A percentile compares a stretch with the other conserved stretches of the same genome.
Evolutionary conservation across 2,113 vertebrate genomes (phyloP).

Genomic region (Marmota monax): DNA sequence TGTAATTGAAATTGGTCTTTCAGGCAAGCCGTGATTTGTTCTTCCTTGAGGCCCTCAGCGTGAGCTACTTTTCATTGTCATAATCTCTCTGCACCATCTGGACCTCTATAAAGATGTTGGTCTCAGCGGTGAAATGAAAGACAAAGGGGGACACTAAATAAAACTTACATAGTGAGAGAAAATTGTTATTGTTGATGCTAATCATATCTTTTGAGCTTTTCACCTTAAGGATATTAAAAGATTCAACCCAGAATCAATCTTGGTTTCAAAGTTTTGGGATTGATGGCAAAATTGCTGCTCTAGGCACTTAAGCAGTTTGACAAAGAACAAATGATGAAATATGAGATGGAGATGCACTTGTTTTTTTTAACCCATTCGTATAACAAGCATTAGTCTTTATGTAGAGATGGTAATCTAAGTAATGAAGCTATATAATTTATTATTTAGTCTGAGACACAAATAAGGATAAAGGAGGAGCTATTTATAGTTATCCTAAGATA

Average conservation of each 20-base stretch:
- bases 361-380: not conserved
- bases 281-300: not conserved
- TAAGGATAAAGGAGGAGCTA: not conserved
- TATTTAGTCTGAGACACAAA: not conserved
- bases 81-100: constrained; percentile 79
- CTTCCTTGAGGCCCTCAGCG: constrained; percentile 65
- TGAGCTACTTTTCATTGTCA: constrained; percentile 69
- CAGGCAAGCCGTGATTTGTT: constrained; percentile 52
- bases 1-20: constrained; percentile 67
- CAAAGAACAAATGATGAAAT: constrained; percentile 21
- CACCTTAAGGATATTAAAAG: constrained; percentile 66
- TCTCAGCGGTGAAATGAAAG: constrained; percentile 75
- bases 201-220: constrained; percentile 75
- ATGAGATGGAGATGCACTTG: not conserved
- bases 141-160: constrained; percentile 72
- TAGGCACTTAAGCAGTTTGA: constrained; percentile 5
- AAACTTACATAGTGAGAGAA: constrained; percentile 72
- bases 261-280: constrained; percentile 33
- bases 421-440: not conserved
- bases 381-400: not conserved
- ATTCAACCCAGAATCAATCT: constrained; percentile 29
- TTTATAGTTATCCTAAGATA: not conserved
- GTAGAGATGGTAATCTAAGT: not conserved
- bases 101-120: constrained; percentile 77
- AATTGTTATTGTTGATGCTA: constrained; percentile 70